Evolutionary conservation across 2,888 invertebrate species (phyloP), one percentile per base, ranked within the genome.

Genomic region (Reticulitermes lucifugus): DNA sequence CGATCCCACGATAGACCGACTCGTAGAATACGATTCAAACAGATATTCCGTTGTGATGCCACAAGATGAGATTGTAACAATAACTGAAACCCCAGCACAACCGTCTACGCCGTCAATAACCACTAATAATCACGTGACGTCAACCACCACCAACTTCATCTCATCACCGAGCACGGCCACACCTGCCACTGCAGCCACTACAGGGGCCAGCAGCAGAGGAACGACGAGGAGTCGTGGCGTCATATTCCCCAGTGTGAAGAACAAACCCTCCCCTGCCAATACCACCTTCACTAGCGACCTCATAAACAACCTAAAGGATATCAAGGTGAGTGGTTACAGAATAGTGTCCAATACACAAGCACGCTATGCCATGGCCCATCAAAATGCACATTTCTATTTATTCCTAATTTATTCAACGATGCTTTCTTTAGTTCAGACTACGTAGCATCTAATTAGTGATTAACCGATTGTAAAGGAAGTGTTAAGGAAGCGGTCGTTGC

Each of bases 171-270:
- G 88, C 25, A 79, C 85, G n/a, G 84, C 87, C 14, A 86, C 89
- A 29, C 86, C 88, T 22, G 82, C 88, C 9, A 84, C 89, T 14
- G 88, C 89, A 25, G 87, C 83, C 89, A 21, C 87, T 89, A 25
- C 86, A 89, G 65, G 83, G 71, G 83, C 86, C 79, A 79, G 79
- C 85, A 75, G 79, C 60, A 35, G 43, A 83, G 85, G 82, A 9
- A 89, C 91, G 9, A 91, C 91, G 86, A 93, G 96, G 87, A 96
- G 96, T 91, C 95, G 96, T 70, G 96, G 96, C 86, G 94, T 97
- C 88, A 97, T 97, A 90, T 97, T 97, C 91, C 97, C 97, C 18
- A 97, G 97, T 90, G 96, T 97, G 83, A 97, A 97, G 91, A 97
- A 97, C 91, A 97, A 97, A 89, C 97, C 97, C 41, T 94, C 96